phyloP scores from a whole-genome alignment of 2,888 invertebrate species.

The Parnassius mnemosyne region DNA sequence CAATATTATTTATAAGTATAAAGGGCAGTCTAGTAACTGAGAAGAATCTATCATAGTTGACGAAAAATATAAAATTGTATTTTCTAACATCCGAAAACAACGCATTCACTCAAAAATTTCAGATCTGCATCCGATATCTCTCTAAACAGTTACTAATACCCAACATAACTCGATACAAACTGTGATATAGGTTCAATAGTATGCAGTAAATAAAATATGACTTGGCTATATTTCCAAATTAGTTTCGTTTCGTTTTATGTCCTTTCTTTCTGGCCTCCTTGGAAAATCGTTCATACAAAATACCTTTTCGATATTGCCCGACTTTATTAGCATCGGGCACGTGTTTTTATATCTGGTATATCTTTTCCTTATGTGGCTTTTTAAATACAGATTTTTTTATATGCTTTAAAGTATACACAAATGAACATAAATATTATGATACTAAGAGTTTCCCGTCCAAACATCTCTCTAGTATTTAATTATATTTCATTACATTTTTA shows the following conservation, averaged over 20 bases:
- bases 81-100: neutral
- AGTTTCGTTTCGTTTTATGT: conserved; percentile 74
- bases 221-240: conserved; percentile 77
- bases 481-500: too few species aligned
- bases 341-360: conserved; percentile 75
- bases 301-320: conserved; percentile 75
- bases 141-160: conserved; percentile 62
- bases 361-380: conserved; percentile 67
- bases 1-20: too few species aligned
- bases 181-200: conserved; percentile 79
- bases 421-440: too few species aligned
- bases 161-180: conserved; percentile 72
- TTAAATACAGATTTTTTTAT: conserved; percentile 67
- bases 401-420: conserved; percentile 36
- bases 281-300: conserved; percentile 76
- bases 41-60: too few species aligned
- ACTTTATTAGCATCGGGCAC: conserved; percentile 77
- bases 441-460: too few species aligned
- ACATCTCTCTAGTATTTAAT: too few species aligned
- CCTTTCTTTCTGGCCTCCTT: conserved; percentile 71
- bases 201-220: conserved; percentile 81
- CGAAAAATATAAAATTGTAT: neutral
- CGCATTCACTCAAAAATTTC: conserved; percentile 28
- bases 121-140: conserved; percentile 35
- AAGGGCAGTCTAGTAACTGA: too few species aligned